Conservation (phyloP, 2,113 vertebrate genomes). For the Pristiophorus japonicus region DNA sequence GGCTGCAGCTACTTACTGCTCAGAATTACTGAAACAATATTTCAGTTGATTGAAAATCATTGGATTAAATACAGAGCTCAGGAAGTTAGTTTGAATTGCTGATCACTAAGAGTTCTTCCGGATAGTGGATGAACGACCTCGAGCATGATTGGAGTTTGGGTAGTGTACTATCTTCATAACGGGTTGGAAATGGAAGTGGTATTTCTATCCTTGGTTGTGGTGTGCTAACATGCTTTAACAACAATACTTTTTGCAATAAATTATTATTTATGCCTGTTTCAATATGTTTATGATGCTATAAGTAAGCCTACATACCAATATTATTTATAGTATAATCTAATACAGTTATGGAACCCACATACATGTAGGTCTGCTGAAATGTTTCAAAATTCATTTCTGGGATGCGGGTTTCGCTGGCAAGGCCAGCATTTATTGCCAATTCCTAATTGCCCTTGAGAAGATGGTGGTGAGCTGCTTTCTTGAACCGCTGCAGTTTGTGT, state of each 20-base stretch:
- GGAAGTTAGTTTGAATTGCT: background rate
- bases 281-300: background rate
- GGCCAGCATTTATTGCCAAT: too few relatives aligned
- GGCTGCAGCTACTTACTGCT: background rate
- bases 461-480: too few relatives aligned
- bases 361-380: background rate
- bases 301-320: background rate
- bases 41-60: background rate
- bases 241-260: background rate
- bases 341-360: background rate
- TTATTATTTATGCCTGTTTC: background rate
- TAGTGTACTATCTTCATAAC: background rate
- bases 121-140: background rate
- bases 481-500: too few relatives aligned
- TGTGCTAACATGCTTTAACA: background rate
- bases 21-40: background rate
- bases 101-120: background rate
- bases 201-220: background rate
- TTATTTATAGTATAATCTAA: background rate
- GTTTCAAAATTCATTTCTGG: too few relatives aligned
- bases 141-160: background rate
- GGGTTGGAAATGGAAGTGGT: background rate
- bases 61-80: background rate
- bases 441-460: too few relatives aligned
- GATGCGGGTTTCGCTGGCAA: too few relatives aligned